These are phyloP conservation scores for Ceratina japonica DNA, from an alignment of 1,140 invertebrate species.

Conservation along the genomic window DNA sequence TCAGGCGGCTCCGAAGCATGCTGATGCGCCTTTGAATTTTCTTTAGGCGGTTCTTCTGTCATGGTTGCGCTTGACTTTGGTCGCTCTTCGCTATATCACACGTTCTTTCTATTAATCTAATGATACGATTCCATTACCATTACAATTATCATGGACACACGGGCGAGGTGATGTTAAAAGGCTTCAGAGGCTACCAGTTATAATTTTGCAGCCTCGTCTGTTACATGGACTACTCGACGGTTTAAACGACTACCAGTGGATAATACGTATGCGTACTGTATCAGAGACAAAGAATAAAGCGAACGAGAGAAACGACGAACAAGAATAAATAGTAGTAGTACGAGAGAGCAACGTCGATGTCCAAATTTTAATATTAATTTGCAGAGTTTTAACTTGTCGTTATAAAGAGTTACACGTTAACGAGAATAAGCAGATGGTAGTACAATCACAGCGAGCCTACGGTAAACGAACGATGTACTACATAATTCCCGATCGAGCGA, in stretches of 20 bases:
- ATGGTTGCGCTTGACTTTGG: slow-evolving; percentile 50
- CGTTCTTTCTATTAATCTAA: slow-evolving; percentile 62
- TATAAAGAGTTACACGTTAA: too few relatives aligned
- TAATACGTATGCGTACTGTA: too few relatives aligned
- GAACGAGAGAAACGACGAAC: too few relatives aligned
- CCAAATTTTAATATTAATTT: not conserved
- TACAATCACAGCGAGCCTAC: slow-evolving; percentile 2
- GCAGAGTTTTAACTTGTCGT: not conserved
- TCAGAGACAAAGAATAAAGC: too few relatives aligned
- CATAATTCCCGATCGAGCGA: not conserved
- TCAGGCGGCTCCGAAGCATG: not conserved
- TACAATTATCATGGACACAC: slow-evolving; percentile 47
- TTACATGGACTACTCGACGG: too few relatives aligned
- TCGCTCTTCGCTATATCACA: slow-evolving; percentile 62
- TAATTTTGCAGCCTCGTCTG: not conserved
- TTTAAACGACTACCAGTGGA: too few relatives aligned
- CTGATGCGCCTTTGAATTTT: slow-evolving; percentile 3
- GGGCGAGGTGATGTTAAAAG: slow-evolving; percentile 29
- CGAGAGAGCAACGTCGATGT: not conserved
- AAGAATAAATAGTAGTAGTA: too few relatives aligned
- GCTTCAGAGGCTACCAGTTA: slow-evolving; percentile 1
- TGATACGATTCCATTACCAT: slow-evolving; percentile 54
- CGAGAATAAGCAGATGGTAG: not conserved
- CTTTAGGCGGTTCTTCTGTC: slow-evolving; percentile 31
- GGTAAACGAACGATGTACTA: not conserved